A percentile compares a stretch with the other conserved stretches of the same genome.
These are phyloP conservation scores for Mormyrus proboscirostris DNA, from an alignment of 2,797 vertebrate species.

Conservation along the genomic window DNA sequence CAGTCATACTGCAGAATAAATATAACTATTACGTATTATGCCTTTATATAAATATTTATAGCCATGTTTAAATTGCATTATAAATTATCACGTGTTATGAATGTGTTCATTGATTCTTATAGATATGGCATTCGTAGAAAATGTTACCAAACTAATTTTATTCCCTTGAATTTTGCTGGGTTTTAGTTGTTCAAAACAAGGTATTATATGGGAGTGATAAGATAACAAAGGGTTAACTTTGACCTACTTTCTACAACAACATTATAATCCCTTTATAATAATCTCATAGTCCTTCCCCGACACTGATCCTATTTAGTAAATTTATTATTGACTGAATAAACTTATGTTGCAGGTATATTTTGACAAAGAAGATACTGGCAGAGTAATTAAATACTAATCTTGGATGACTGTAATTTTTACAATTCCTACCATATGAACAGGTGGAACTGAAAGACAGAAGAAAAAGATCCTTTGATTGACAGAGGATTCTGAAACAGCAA, in stretches of 20 bases:
- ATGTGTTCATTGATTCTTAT: not conserved
- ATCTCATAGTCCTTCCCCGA: not conserved
- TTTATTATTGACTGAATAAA: not conserved
- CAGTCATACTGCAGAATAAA: not conserved
- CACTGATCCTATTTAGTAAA: not conserved
- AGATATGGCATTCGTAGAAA: not conserved
- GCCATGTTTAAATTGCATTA: not conserved
- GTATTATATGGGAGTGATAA: not conserved
- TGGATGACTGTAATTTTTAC: not conserved
- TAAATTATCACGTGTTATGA: not conserved
- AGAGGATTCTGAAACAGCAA: not conserved
- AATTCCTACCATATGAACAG: not conserved
- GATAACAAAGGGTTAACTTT: not conserved
- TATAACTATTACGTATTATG: not conserved
- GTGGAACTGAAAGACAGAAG: not conserved
- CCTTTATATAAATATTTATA: not conserved
- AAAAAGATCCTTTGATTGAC: not conserved
- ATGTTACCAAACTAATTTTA: not conserved
- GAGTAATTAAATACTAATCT: not conserved
- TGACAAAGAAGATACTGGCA: not conserved
- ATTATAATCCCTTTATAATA: constrained; percentile 5
- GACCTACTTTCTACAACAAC: not conserved
- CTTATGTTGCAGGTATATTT: not conserved
- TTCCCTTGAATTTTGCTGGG: not conserved
- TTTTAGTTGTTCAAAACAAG: not conserved